Percentiles rank a stretch among this genome's conserved stretches.
Evolutionary conservation across 92 coral and sea anemone genomes (phyloP).

Genomic region (Actinostola sp.): DNA sequence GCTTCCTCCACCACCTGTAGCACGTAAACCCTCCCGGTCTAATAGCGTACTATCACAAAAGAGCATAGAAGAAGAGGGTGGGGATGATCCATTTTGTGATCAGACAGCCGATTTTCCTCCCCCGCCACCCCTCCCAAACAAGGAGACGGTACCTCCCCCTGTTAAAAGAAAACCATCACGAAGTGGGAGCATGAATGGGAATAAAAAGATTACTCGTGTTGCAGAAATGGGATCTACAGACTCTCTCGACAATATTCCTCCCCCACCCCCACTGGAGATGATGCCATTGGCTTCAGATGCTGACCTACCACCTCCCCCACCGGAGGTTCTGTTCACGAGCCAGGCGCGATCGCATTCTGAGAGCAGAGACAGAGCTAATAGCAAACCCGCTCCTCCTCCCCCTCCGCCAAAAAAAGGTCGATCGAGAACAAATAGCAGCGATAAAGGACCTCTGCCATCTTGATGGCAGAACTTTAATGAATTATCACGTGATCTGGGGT

Average conservation of each 20-base stretch:
- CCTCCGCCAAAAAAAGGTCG: slow-evolving; percentile 73
- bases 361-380: slow-evolving; percentile 46
- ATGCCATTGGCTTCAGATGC: slow-evolving; percentile 51
- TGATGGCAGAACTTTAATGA: slow-evolving; percentile 1
- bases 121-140: slow-evolving; percentile 47
- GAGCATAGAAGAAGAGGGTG: slow-evolving; percentile 26
- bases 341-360: slow-evolving; percentile 44
- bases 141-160: slow-evolving; percentile 36
- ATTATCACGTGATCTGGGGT: not conserved
- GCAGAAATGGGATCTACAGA: slow-evolving; percentile 50
- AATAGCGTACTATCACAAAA: slow-evolving; percentile 44
- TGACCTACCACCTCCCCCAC: slow-evolving; percentile 91
- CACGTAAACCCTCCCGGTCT: slow-evolving; percentile 56
- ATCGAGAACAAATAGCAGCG: slow-evolving; percentile 47
- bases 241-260: slow-evolving; percentile 62
- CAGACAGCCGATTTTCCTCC: slow-evolving; percentile 49
- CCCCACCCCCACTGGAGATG: slow-evolving; percentile 58
- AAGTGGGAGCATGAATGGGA: slow-evolving; percentile 46
- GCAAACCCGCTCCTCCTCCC: slow-evolving; percentile 54
- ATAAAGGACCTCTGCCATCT: slow-evolving; percentile 6
- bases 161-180: slow-evolving; percentile 40
- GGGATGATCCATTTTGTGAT: slow-evolving; percentile 29
- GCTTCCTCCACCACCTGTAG: slow-evolving; percentile 60
- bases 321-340: slow-evolving; percentile 70
- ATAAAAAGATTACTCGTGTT: slow-evolving; percentile 30